phyloP scores from a whole-genome alignment of 2,797 vertebrate genomes.

The Pipistrellus kuhlii region DNA sequence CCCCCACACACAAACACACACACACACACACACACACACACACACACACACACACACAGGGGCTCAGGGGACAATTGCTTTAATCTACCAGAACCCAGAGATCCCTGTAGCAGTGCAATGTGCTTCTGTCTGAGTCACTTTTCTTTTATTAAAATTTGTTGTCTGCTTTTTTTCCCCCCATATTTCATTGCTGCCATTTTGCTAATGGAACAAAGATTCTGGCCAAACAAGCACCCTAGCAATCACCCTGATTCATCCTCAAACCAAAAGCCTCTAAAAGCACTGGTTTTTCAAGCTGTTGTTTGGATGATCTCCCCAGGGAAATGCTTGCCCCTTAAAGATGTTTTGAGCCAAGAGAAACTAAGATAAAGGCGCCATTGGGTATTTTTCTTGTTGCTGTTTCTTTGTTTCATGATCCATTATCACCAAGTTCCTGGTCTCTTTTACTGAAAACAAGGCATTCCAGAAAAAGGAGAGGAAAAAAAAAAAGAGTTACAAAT shows the following conservation, averaged over 20 bases:
- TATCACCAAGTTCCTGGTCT: slow-evolving; percentile 37
- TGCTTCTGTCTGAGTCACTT: slow-evolving; percentile 56
- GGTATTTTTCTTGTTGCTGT: slow-evolving; percentile 30
- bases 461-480: neutral
- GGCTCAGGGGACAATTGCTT: neutral
- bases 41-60: neutral
- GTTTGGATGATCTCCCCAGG: slow-evolving; percentile 55
- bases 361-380: neutral
- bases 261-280: slow-evolving; percentile 52
- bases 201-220: slow-evolving; percentile 60
- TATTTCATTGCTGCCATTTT: slow-evolving; percentile 59
- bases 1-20: neutral
- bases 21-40: too few species aligned
- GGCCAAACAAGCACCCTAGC: slow-evolving; percentile 31
- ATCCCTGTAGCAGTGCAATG: neutral
- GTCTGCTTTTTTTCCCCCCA: neutral
- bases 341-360: slow-evolving; percentile 46
- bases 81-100: slow-evolving; percentile 56
- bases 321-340: neutral
- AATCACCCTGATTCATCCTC: slow-evolving; percentile 71
- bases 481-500: neutral
- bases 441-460: slow-evolving; percentile 57
- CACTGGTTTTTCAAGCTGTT: slow-evolving; percentile 42
- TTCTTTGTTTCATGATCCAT: slow-evolving; percentile 60
- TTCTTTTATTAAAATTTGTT: slow-evolving; percentile 58